A percentile compares a stretch with the other conserved stretches of the same genome.
Evolutionary conservation across 2,113 vertebrate species (phyloP).

Genomic region (Melanocharis versteri): DNA sequence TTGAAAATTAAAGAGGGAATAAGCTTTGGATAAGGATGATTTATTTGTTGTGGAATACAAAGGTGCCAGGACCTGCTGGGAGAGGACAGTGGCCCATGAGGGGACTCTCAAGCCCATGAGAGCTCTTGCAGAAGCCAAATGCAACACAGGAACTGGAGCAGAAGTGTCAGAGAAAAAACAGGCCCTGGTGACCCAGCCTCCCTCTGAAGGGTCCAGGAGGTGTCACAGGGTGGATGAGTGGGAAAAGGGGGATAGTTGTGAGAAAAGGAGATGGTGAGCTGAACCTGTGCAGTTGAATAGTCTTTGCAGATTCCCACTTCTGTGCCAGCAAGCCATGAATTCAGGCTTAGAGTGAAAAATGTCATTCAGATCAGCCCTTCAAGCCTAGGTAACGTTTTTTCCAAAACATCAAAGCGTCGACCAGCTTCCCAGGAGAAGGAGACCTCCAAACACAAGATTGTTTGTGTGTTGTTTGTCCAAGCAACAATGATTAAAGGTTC

Average conservation of each 20-base stretch:
- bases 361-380: not conserved
- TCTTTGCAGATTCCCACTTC: not conserved
- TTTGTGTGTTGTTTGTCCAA: slow-evolving; percentile 21
- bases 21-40: not conserved
- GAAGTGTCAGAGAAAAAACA: not conserved
- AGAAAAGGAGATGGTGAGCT: not conserved
- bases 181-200: not conserved
- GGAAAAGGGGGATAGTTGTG: not conserved
- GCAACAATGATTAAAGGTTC: not conserved
- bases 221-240: not conserved
- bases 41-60: not conserved
- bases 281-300: not conserved
- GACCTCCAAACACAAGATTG: not conserved
- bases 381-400: not conserved
- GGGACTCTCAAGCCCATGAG: not conserved
- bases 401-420: not conserved
- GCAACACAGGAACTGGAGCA: not conserved
- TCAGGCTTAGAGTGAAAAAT: not conserved
- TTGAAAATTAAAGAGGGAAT: not conserved
- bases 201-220: not conserved
- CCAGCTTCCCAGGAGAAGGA: not conserved
- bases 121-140: not conserved
- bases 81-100: not conserved
- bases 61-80: not conserved
- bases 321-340: not conserved